Evolutionary conservation across 2,797 vertebrate species (phyloP).

Genomic region (Leptoclinus maculatus): DNA sequence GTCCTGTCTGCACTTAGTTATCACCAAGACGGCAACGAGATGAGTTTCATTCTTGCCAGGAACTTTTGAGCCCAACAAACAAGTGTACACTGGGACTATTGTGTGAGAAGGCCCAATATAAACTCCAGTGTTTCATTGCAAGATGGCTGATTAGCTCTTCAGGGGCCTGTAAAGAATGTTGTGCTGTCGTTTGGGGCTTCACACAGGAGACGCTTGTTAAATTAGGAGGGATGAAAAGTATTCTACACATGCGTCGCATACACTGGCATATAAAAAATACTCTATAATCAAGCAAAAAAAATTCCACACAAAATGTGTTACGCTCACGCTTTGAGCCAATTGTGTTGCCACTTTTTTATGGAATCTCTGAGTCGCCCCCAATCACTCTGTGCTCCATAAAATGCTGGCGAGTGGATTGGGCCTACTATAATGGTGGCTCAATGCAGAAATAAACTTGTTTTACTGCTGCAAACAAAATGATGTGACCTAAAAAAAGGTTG

Average conservation of each 20-base stretch:
- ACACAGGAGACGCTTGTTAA: conserved; percentile 68
- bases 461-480: conserved; percentile 95
- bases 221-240: conserved; percentile 66
- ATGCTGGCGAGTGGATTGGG: conserved; percentile 92
- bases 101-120: conserved; percentile 70
- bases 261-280: conserved; percentile 54
- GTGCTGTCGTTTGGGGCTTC: conserved; percentile 56
- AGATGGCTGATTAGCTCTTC: conserved; percentile 79
- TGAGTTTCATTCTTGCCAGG: conserved; percentile 59
- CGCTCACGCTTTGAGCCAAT: conserved; percentile 77
- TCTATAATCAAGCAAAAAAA: conserved; percentile 56
- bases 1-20: conserved; percentile 46
- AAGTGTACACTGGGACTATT: conserved; percentile 67
- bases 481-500: conserved; percentile 98
- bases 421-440: conserved; percentile 91
- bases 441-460: conserved; percentile 98
- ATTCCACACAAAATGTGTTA: conserved; percentile 52
- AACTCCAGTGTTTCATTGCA: conserved; percentile 74
- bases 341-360: conserved; percentile 94
- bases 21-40: conserved; percentile 58
- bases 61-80: conserved; percentile 69
- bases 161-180: conserved; percentile 73
- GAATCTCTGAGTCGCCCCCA: conserved; percentile 90
- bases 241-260: conserved; percentile 23
- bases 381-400: conserved; percentile 94